Evolutionary conservation across 2,113 vertebrate genomes (phyloP).

Genomic region (Periophthalmodon schlosseri): DNA sequence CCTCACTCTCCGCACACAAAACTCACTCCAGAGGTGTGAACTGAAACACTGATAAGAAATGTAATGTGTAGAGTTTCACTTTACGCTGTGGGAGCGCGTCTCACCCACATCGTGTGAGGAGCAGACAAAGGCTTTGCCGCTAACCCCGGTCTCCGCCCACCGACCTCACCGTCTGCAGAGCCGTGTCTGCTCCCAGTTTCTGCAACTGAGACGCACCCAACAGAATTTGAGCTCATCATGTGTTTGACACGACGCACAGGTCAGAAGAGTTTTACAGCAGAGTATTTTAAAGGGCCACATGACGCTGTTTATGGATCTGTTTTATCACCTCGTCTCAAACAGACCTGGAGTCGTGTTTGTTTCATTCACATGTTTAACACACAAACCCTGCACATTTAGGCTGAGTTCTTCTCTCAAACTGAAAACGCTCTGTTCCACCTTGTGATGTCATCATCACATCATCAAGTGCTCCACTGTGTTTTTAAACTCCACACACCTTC

Average conservation of each 20-base stretch:
- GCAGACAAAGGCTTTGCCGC: slow-evolving; percentile 72
- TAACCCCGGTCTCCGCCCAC: slow-evolving; percentile 67
- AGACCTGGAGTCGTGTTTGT: too few species aligned
- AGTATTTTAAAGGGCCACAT: too few species aligned
- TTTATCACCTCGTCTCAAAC: too few species aligned
- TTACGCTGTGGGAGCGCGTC: background rate
- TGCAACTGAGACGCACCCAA: background rate
- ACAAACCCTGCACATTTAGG: too few species aligned
- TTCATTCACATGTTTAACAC: too few species aligned
- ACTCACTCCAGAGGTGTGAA: background rate
- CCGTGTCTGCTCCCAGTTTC: background rate
- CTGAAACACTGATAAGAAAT: slow-evolving; percentile 33
- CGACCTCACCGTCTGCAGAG: slow-evolving; percentile 30
- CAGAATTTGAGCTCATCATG: background rate
- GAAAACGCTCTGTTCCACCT: too few species aligned
- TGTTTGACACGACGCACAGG: background rate
- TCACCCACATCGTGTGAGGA: slow-evolving; percentile 3
- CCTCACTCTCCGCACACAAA: background rate
- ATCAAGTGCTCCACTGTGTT: too few species aligned
- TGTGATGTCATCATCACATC: too few species aligned
- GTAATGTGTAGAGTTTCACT: background rate
- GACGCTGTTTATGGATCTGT: too few species aligned
- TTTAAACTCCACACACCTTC: too few species aligned
- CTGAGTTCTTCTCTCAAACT: too few species aligned
- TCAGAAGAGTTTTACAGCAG: too few species aligned